phyloP scores from a whole-genome alignment of 1,140 invertebrate species.

The Wiebesia pumilae region DNA sequence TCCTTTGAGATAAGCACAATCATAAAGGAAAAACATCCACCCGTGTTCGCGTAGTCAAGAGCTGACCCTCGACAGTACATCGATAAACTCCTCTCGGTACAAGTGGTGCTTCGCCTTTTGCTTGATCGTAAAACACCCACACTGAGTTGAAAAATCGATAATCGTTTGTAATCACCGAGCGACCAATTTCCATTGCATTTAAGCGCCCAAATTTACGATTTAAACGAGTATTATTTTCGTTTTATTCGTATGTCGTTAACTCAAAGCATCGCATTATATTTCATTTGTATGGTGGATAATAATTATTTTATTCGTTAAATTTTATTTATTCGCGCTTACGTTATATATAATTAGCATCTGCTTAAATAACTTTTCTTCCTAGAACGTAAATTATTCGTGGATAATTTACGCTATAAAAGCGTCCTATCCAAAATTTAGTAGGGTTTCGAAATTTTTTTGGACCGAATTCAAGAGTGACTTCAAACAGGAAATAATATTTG shows the following conservation, averaged over 20 bases:
- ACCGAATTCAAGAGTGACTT: not conserved
- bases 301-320: too few relatives aligned
- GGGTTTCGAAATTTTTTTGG: not conserved
- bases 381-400: not conserved
- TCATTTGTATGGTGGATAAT: too few relatives aligned
- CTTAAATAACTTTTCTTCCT: not conserved
- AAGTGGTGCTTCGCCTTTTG: not conserved
- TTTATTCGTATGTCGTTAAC: too few relatives aligned
- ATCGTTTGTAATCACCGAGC: not conserved
- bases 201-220: too few relatives aligned
- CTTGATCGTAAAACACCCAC: not conserved
- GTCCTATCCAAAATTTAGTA: not conserved
- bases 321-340: too few relatives aligned
- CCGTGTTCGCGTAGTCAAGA: not conserved
- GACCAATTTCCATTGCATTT: not conserved
- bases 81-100: not conserved
- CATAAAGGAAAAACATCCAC: not conserved
- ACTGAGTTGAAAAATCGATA: not conserved
- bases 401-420: not conserved
- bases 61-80: not conserved
- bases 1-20: not conserved
- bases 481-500: too few relatives aligned
- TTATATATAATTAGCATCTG: not conserved
- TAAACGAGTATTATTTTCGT: too few relatives aligned
- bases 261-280: too few relatives aligned